Base-by-base conservation (phyloP, 2,113 vertebrate genomes). In the Siniperca knerii region DNA sequence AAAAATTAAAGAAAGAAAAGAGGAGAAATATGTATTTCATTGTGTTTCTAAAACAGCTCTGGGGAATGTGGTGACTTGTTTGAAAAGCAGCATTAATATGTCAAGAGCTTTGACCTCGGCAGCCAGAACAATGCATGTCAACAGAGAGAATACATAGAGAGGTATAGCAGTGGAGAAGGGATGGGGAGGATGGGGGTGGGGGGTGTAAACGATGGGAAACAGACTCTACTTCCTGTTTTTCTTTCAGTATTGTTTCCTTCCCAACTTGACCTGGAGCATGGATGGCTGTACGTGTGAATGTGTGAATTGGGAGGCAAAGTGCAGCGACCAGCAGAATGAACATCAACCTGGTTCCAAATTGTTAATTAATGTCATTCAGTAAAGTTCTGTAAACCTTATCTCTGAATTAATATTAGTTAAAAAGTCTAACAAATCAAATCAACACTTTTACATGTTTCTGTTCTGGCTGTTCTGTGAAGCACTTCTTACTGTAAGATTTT, bases 201-300 rank as follows among this genome's bases (percentile, higher is more conserved):
- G 80, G 72, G 85, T 65, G 83, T 52, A 82, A 87, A 87, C 35
- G 75, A 90, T 94, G 93, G 94, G 93, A 95, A 95, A 93, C 86
- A 72, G 86, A 90, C 79, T 84, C 65, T 54, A 81, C 87, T 92
- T 96, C 95, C 95, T 95, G 94, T 95, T 95, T 92, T 95, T 92
- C 92, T 87, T 93, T 91, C 82, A 54, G 84, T 95, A 95, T 95
- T 94, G 91, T 95, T 95, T 95, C 94, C 95, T 95, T 93, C 90
- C 88, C 73, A 76, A 75, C 52, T 78, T 87, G 86, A 90, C 68
- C 75, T 50, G 83, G 52, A 68, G 54, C 57, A 1, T 6, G 71
- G 65, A 48, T 4, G 44, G 23, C n/a, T 75, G 60, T 52, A 86
- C 35, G 42, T 89, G 88, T 75, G 61, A 89, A 87, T 74, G 58